A percentile compares a stretch with the other conserved stretches of the same genome.
These are phyloP conservation scores for Macrotis lagotis DNA, from an alignment of 2,113 vertebrate genomes.

Conservation along the genomic window DNA sequence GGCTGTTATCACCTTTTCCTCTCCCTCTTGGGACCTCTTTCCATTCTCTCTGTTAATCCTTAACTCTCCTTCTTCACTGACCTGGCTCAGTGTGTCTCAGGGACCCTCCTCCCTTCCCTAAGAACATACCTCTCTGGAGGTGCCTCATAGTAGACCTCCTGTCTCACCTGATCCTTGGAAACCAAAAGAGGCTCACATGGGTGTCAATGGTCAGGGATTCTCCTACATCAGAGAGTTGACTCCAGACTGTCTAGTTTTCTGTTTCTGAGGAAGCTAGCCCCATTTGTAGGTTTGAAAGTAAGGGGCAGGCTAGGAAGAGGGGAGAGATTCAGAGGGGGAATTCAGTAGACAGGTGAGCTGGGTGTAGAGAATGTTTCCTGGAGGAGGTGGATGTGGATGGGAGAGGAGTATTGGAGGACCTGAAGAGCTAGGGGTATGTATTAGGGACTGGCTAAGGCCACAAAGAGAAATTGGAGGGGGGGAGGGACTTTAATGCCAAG, in stretches of 20 bases:
- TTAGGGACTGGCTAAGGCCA: not conserved
- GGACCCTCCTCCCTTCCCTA: slow-evolving; percentile 52
- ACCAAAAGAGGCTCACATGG: not conserved
- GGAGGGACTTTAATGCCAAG: not conserved
- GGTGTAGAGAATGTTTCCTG: not conserved
- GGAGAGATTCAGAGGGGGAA: too few relatives aligned
- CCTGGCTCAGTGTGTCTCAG: slow-evolving; percentile 34
- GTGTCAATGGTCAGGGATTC: not conserved
- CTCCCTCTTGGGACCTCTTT: not conserved
- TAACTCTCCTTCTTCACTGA: not conserved
- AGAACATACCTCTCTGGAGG: not conserved
- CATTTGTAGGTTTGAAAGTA: not conserved
- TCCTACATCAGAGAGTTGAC: not conserved
- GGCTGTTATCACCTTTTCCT: not conserved
- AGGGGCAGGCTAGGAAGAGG: not conserved
- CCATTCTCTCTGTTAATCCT: not conserved
- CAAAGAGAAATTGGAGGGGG: not conserved
- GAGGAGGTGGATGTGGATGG: not conserved
- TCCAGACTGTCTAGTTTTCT: not conserved
- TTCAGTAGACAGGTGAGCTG: not conserved
- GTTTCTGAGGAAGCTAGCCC: too few relatives aligned
- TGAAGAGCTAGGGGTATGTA: not conserved
- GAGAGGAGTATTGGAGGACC: not conserved
- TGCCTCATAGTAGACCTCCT: slow-evolving; percentile 24
- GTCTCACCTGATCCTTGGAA: not conserved